Percentiles rank a stretch among this genome's conserved stretches.
These are phyloP conservation scores for Passerina amoena DNA, from an alignment of 2,113 vertebrate genomes.

Conservation along the genomic window DNA sequence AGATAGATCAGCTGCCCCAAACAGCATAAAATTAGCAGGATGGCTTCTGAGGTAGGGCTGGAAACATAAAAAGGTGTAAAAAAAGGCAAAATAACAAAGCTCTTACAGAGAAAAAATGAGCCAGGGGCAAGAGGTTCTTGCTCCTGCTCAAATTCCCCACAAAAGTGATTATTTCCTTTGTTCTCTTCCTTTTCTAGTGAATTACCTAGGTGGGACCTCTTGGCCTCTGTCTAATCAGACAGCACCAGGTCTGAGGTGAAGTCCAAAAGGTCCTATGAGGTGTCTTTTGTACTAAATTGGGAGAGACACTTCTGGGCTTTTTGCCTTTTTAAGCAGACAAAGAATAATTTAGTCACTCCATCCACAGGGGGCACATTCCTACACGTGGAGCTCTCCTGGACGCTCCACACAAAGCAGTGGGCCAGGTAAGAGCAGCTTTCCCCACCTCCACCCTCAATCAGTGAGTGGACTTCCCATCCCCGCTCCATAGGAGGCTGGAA, in stretches of 20 bases:
- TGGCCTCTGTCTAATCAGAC: neutral
- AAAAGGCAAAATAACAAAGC: neutral
- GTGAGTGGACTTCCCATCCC: neutral
- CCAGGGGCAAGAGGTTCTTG: neutral
- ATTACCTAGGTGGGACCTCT: neutral
- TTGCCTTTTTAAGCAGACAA: neutral
- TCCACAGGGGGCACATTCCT: neutral
- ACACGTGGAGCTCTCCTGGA: neutral
- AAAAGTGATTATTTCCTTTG: neutral
- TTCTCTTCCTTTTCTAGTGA: neutral
- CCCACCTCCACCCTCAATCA: rapidly evolving
- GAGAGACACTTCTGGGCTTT: neutral
- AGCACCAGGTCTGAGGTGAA: neutral
- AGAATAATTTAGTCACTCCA: neutral
- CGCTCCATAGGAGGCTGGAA: neutral
- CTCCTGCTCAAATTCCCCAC: neutral
- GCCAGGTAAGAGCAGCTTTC: neutral
- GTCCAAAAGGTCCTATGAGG: neutral
- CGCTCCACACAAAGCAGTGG: rapidly evolving
- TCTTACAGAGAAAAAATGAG: neutral
- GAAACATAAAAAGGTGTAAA: neutral
- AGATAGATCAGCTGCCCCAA: neutral
- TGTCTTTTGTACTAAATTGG: neutral
- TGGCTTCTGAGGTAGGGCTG: neutral
- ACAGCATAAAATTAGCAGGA: neutral